Base-by-base conservation (phyloP, 2,888 invertebrate genomes). In the Chorisops tibialis region DNA sequence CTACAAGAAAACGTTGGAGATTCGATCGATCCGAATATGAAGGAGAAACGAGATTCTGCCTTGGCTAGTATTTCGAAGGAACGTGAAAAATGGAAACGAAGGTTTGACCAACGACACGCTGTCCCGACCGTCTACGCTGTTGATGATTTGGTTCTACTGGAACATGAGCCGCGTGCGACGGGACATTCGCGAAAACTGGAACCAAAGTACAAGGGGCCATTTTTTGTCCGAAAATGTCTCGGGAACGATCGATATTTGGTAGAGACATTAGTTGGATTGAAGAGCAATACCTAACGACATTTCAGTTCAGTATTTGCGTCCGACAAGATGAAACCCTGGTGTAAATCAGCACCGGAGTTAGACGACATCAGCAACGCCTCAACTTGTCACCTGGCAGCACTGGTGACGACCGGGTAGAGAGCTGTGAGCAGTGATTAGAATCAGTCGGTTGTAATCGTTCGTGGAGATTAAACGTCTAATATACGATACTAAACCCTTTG, bases 161-260 rank as follows among this genome's bases (percentile, higher is more conserved):
- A 63, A 47, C 37, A 64, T 60, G 60, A 67, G 38, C 35, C 61
- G 6, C 16, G 43, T 21, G 62, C 64, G 4, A 67, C 62, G 12
- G 65, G 67, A 43, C 58, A 62, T 12, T 65, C 67, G 14, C 41
- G 65, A 39, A 70, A 71, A 56, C 47, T 68, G 22, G 63, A 65
- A 51, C 67, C 67, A 11, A 63, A 59, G 7, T 69, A 63, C 21
- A 67, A 66, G 38, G 69, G 70, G 3, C 68, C 69, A 6, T 69
- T 67, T 52, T 24, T 66, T n/a, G 61, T 68, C 14, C 62, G 45
- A 6, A 58, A 66, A 56, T 64, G 50, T 1, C 56, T 69, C 16
- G 51, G 59, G 6, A 65, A 66, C 21, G 68, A 70, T 37, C 50
- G 69, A 1, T 69, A 70, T 38, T 43, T 67, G 1, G n/a, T 70